Evolutionary conservation across 2,888 invertebrate species (phyloP), one percentile per base, ranked within the genome.

Genomic region (Lasioglossum marginatum): DNA sequence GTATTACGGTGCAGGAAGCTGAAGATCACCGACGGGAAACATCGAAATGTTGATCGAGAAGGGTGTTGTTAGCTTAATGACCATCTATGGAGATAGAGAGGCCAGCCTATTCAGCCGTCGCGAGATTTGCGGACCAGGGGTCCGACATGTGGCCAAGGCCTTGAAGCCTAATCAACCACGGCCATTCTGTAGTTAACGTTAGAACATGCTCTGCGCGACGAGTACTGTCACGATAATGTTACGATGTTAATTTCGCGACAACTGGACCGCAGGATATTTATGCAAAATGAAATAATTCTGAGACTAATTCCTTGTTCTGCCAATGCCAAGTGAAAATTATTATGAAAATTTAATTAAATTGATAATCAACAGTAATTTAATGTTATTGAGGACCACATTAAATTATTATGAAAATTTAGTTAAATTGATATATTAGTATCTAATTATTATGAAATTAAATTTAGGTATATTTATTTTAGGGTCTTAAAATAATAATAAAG

Each of bases 131-230:
- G 78, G 85, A 81, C 76, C 72, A 71, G 88, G 90, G 85, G 83
- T 85, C 80, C 82, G 77, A 52, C 23, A 57, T 40, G 80, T 82
- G 89, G 79, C 86, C 91, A 73, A 89, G 91, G 88, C 87, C 91
- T 91, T 89, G 85, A 86, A 88, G 80, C 52, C 77, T 87, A 87
- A 89, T 88, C 82, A 80, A n/a, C 66, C 84, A 75, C 31, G 82
- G 76, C 82, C 86, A 57, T 85, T 70, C 77, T 37, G 40, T 79
- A 52, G 45, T 75, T 75, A 76, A 79, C 34, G 75, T 75, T 83
- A 31, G 48, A 71, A 76, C 57, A 72, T 63, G 37, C 74, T 27
- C 23, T 3, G 23, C 4, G 27, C 27, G 23, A 23, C 23, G 19
- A 10, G 8, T 10, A 23, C 23, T 52, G 52, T 23, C 23, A 6